Percentiles rank a stretch among this genome's conserved stretches.
Evolutionary conservation across 1,140 invertebrate species (phyloP).

Genomic region (Ceratosolen fusciceps): DNA sequence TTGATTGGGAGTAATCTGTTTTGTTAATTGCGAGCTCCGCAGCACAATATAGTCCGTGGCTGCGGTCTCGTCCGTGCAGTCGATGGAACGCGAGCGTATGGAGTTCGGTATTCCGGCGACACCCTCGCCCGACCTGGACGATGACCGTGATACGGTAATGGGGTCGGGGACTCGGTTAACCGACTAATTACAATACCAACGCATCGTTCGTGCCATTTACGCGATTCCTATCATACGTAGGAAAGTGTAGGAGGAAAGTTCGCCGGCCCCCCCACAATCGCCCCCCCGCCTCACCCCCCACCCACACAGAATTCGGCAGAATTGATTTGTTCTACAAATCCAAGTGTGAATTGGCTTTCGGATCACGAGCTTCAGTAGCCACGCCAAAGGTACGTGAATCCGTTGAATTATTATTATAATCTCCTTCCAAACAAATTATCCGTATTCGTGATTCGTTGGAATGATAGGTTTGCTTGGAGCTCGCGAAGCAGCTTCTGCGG

Average conservation of each 20-base stretch:
- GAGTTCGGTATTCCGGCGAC: background rate
- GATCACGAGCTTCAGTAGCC: too few relatives aligned
- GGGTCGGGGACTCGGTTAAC: conserved; percentile 57
- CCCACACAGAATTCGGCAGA: background rate
- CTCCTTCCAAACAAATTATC: too few relatives aligned
- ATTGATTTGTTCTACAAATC: background rate
- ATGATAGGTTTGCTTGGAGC: too few relatives aligned
- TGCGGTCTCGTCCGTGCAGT: conserved; percentile 58
- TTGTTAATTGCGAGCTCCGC: conserved; percentile 68
- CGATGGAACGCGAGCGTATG: conserved; percentile 48
- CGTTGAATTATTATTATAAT: too few relatives aligned
- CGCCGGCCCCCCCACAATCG: background rate
- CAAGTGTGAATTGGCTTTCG: background rate
- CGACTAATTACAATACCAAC: conserved; percentile 67
- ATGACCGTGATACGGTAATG: too few relatives aligned
- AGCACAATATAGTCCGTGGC: conserved; percentile 60
- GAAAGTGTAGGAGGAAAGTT: too few relatives aligned
- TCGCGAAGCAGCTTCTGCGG: too few relatives aligned
- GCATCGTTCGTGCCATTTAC: conserved; percentile 57
- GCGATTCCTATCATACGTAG: conserved; percentile 58
- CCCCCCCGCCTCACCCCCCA: background rate
- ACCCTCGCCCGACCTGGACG: background rate
- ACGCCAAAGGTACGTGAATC: too few relatives aligned
- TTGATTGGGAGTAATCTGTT: conserved; percentile 68
- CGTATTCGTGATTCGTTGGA: too few relatives aligned